Conservation (phyloP, 2,888 invertebrate genomes). For the Xiphydria camelus region DNA sequence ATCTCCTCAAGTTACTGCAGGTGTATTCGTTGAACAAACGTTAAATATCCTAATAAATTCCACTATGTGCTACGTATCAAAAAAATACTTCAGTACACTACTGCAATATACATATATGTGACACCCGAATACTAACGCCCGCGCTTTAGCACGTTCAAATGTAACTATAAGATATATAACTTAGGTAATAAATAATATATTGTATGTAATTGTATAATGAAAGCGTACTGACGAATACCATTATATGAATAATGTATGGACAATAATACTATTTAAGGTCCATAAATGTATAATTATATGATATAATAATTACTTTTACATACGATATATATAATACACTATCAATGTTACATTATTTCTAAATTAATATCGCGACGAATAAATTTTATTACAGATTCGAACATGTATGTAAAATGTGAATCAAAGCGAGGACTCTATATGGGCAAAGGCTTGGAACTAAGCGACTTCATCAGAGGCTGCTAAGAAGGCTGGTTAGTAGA, state of each 20-base stretch:
- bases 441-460: too few species aligned
- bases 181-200: constrained; percentile 26
- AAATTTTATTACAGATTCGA: constrained; percentile 3
- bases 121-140: constrained; percentile 9
- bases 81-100: too few species aligned
- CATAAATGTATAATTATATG: constrained; percentile 39
- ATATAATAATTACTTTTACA: constrained; percentile 1
- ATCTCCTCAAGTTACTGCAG: too few species aligned
- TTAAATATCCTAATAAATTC: too few species aligned
- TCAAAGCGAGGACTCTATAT: too few species aligned
- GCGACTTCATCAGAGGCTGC: too few species aligned
- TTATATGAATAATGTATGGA: constrained; percentile 52
- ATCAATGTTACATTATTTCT: background rate
- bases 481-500: too few species aligned
- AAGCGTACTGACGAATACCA: constrained; percentile 38
- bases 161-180: constrained; percentile 7
- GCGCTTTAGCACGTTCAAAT: constrained; percentile 5
- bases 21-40: too few species aligned
- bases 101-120: too few species aligned
- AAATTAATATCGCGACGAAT: constrained; percentile 2
- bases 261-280: constrained; percentile 55
- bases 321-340: constrained; percentile 2
- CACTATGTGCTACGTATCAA: too few species aligned
- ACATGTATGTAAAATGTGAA: too few species aligned
- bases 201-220: constrained; percentile 31